Base-by-base conservation (phyloP, 1,140 invertebrate species). In the Saccostrea cuccullata region DNA sequence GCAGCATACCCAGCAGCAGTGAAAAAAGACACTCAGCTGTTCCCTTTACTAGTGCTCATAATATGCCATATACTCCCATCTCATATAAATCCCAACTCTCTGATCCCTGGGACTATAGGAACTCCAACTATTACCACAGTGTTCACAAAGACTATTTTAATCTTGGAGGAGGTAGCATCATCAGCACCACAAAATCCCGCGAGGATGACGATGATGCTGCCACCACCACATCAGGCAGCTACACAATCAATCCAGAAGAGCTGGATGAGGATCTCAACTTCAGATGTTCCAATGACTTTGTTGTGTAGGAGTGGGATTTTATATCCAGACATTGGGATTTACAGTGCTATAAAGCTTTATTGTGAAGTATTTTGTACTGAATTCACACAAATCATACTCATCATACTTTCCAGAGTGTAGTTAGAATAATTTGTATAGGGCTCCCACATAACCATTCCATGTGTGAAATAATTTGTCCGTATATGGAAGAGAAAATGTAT, bases 181-280 rank as follows among this genome's bases (percentile, higher is more conserved):
- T 90, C 12, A 88, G 86, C 86, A 87, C 87, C 5, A 55, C 47
- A 12, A 83, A 87, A 40, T 87, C 86, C 4, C 84, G 89, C 0
- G 89, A 90, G 13, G 89, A 90, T 30, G 92, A 92, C 36, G 92
- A 92, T 55, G 92, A 92, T 84, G 91, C 88, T n/a, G 90, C 89
- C 11, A 92, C 92, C 8, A 92, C 92, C 4, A 92, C 92, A 23
- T 92, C 92, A 56, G 92, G 92, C 17, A 92, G 92, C 85, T 92
- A 92, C 89, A 90, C 91, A 6, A 89, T 92, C 70, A 92, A 91
- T 85, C 90, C 90, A 0, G 92, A 92, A 17, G 92, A 92, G 26
- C 58, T 91, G 5, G 89, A 89, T 15, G 89, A 91, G 13, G 92
- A 92, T 20, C 87, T 90, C 36, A 90, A 83, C 26, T 89, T 85